These are phyloP conservation scores for Macrobrachium nipponense DNA, from an alignment of 1,140 invertebrate genomes.

Conservation along the genomic window DNA sequence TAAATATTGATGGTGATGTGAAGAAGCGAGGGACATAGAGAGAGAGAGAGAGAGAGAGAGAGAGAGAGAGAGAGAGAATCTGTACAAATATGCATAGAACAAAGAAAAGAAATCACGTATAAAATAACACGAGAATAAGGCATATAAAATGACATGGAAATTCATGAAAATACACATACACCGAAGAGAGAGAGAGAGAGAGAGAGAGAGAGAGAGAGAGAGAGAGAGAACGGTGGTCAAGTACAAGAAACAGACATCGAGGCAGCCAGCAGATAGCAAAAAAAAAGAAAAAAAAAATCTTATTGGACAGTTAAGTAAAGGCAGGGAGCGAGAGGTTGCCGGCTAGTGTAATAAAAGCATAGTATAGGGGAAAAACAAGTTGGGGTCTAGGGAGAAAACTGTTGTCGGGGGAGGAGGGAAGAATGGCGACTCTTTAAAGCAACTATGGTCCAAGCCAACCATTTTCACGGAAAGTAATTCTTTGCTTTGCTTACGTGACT, in stretches of 20 bases:
- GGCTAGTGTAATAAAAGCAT: background rate
- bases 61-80: slow-evolving; percentile 28
- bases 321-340: background rate
- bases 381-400: too few species aligned
- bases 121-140: background rate
- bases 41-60: slow-evolving; percentile 6
- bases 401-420: too few species aligned
- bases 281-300: background rate
- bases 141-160: too few species aligned
- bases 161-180: too few species aligned
- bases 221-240: background rate
- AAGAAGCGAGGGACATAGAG: background rate
- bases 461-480: too few species aligned
- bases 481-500: too few species aligned
- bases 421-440: too few species aligned
- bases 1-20: slow-evolving; percentile 50
- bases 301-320: background rate
- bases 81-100: background rate
- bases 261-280: background rate
- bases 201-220: background rate
- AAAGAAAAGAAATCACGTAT: background rate
- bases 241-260: background rate
- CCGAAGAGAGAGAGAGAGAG: background rate
- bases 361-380: too few species aligned
- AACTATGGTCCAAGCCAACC: too few species aligned